A percentile compares a stretch with the other conserved stretches of the same genome.
These are phyloP conservation scores for Adelphocoris suturalis DNA, from an alignment of 2,888 invertebrate genomes.

Conservation along the genomic window DNA sequence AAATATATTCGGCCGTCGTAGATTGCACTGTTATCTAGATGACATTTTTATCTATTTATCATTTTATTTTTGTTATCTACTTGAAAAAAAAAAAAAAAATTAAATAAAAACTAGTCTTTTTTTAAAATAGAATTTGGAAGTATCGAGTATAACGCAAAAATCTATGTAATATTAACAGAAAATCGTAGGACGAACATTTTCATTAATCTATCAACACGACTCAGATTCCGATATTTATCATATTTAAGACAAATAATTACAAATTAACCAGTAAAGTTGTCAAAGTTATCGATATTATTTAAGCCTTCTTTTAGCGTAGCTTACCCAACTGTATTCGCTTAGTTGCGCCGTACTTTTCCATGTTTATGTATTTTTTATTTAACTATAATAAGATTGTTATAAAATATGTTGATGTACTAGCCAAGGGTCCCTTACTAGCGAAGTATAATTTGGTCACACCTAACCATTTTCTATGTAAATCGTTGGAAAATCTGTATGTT, in stretches of 20 bases:
- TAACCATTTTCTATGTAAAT: background rate
- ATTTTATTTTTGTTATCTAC: background rate
- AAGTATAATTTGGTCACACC: background rate
- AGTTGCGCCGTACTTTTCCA: conserved; percentile 17
- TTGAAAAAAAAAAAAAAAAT: background rate
- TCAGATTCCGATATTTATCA: background rate
- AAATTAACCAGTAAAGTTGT: background rate
- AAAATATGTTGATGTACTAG: conserved; percentile 11
- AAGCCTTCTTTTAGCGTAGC: background rate
- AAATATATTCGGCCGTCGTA: conserved; percentile 4
- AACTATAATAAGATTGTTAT: conserved; percentile 12
- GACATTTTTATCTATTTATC: background rate
- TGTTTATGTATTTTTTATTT: conserved; percentile 7
- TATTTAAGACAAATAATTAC: background rate
- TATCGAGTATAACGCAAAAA: background rate
- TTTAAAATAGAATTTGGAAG: background rate
- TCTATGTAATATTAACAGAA: background rate
- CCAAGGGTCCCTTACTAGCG: conserved; percentile 29
- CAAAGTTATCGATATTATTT: conserved; percentile 13
- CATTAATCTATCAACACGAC: background rate
- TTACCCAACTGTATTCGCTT: conserved; percentile 4
- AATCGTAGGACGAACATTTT: conserved; percentile 47
- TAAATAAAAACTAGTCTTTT: conserved; percentile 2
- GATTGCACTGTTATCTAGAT: background rate
- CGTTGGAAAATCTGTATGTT: conserved; percentile 32